Evolutionary conservation across 37 sponge, comb jelly and placozoan species (phyloP).

Genomic region (Mnemiopsis leidyi): DNA sequence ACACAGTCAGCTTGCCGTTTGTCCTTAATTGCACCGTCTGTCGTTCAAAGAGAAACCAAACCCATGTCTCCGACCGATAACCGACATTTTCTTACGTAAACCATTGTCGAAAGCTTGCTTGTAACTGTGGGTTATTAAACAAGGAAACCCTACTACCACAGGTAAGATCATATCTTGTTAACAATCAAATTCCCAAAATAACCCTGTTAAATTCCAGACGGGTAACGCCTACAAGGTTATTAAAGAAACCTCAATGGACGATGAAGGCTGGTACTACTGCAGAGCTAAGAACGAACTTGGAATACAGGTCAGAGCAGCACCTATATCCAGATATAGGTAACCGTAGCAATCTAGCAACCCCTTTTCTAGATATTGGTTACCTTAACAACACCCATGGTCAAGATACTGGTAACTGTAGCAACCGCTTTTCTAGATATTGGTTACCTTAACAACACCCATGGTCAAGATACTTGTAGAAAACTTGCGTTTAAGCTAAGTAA

Average conservation of each 20-base stretch:
- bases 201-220: background rate
- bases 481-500: too few species aligned
- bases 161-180: too few species aligned
- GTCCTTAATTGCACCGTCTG: too few species aligned
- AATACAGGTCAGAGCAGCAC: conserved; percentile 1
- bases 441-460: too few species aligned
- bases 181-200: background rate
- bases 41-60: too few species aligned
- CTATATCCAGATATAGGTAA: background rate
- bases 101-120: background rate
- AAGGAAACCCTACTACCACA: background rate
- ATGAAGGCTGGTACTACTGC: conserved; percentile 55
- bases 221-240: background rate
- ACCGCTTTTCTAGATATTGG: too few species aligned
- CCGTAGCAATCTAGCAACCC: background rate
- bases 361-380: too few species aligned
- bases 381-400: too few species aligned
- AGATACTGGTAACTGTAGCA: too few species aligned
- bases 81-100: background rate
- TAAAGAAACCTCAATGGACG: background rate
- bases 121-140: background rate
- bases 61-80: background rate
- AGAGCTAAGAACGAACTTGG: background rate
- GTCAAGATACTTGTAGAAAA: too few species aligned
- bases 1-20: too few species aligned